Base-by-base conservation (phyloP, 2,113 vertebrate genomes). In the Aptenodytes patagonicus region DNA sequence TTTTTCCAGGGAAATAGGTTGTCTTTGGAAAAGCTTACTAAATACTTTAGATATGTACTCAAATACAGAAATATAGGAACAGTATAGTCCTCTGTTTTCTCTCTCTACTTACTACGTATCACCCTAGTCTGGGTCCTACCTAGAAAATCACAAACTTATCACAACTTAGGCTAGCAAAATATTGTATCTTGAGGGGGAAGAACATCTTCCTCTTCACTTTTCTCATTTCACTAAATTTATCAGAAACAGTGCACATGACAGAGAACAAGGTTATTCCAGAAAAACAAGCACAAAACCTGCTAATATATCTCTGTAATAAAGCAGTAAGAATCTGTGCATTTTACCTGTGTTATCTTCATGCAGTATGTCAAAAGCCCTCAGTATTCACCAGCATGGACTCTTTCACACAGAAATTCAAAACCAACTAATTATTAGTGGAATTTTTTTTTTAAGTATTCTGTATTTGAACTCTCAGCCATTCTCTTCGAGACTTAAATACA, bases 61-160 rank as follows among this genome's bases (percentile, higher is more conserved):
- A 52, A 44, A 46, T 57, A 57, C 0, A 78, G 55, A 85, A 78
- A 46, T 71, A 16, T 0, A n/a, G 58, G 65, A 77, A n/a, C 31
- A 82, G 10, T 29, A 6, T 32, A 62, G 25, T 32, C n/a, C 49
- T 94, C 4, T 65, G 7, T 32, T 60, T 2, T 34, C 3, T 36
- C 7, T 57, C 58, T 64, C 18, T 83, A 7, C 7, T 72, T 89
- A 57, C 0, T 21, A 13, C 0, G 0, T 40, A 28, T 11, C 7
- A 8, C 22, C 26, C 28, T 73, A 21, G 12, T 73, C 54, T 76
- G 57, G 17, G 25, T 89, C 34, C 47, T 89, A 12, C 28, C 18
- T 87, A 65, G 31, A 69, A 83, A 72, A 86, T 72, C 29, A 77
- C 12, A 69, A 76, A 69, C 4, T 42, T 77, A 32, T 2, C 34